phyloP scores from a whole-genome alignment of 2,113 vertebrate species.

The Tiliqua scincoides region DNA sequence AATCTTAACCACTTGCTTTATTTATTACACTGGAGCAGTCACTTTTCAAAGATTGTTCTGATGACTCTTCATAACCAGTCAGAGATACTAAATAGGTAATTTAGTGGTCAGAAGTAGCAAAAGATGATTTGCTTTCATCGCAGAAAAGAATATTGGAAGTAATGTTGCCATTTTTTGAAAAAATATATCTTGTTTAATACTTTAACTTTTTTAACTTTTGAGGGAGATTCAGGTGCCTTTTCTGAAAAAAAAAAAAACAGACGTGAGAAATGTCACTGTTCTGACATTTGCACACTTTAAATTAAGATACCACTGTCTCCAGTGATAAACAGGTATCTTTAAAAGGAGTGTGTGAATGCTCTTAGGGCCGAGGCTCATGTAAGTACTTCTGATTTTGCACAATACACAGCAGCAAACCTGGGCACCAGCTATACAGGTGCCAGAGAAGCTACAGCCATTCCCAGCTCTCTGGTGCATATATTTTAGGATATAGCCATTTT shows the following conservation, averaged over 20 bases:
- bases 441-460: background rate
- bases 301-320: conserved; percentile 1
- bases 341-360: conserved; percentile 22
- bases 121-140: conserved; percentile 23
- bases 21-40: conserved; percentile 80
- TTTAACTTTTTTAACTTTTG: conserved; percentile 50
- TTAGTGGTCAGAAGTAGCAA: conserved; percentile 3
- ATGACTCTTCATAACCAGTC: conserved; percentile 40
- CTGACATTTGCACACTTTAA: conserved; percentile 32
- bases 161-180: conserved; percentile 30
- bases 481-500: background rate
- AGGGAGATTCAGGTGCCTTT: conserved; percentile 45
- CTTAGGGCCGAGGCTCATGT: background rate
- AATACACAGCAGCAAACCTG: background rate
- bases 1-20: conserved; percentile 66
- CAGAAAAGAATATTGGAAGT: too few species aligned
- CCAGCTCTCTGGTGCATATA: too few species aligned
- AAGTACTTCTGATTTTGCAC: too few species aligned
- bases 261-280: background rate
- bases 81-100: conserved; percentile 6
- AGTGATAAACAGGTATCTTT: conserved; percentile 1
- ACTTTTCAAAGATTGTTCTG: conserved; percentile 56
- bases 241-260: background rate
- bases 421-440: background rate
- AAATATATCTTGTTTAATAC: conserved; percentile 27